Evolutionary conservation across 1,140 invertebrate species (phyloP), one percentile per base, ranked within the genome.

Genomic region (Apolygus lucorum): DNA sequence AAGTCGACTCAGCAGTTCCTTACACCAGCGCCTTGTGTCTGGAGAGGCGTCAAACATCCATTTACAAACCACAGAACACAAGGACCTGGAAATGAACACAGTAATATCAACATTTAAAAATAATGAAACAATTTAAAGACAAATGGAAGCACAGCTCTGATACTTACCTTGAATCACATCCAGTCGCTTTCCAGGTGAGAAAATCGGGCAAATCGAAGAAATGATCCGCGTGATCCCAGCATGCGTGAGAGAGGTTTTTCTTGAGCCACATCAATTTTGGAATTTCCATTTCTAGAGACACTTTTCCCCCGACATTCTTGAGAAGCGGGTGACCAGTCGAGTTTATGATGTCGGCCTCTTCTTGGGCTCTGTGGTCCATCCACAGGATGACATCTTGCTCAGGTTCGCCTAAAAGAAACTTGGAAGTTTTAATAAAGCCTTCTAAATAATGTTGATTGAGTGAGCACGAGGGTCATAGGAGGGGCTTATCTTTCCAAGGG

Each of bases 231-330:
- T 85, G 84, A 1, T 80, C 69, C 88, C 89, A 96, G 70, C 84
- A 87, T 24, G 81, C 79, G 4, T 83, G 72, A 8, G 82, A 78
- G 29, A 93, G 76, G 82, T 95, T 86, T 76, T 84, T 86, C 76
- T 98, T 97, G 0, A 98, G 76, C 96, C 96, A 99, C 0, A 97
- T 77, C n/a, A 98, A 78, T 81, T 98, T 99, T 0, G 95, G 93
- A 28, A 90, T 88, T 82, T 98, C 86, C 95, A 98, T 98, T 83
- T 98, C 95, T 2, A 93, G 81, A 0, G 94, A 98, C 8, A 98
- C 88, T 78, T 87, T 90, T 0, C 94, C 94, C 8, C 96, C 96
- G 4, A 95, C 91, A 81, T 90, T 93, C 72, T 89, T 84, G 0
- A 98, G 81, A 11, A 95, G 85, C 25, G 84, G 76, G 81, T 97